Evolutionary conservation across 2,113 vertebrate genomes (phyloP).

Genomic region (Cranoglanis bouderius): DNA sequence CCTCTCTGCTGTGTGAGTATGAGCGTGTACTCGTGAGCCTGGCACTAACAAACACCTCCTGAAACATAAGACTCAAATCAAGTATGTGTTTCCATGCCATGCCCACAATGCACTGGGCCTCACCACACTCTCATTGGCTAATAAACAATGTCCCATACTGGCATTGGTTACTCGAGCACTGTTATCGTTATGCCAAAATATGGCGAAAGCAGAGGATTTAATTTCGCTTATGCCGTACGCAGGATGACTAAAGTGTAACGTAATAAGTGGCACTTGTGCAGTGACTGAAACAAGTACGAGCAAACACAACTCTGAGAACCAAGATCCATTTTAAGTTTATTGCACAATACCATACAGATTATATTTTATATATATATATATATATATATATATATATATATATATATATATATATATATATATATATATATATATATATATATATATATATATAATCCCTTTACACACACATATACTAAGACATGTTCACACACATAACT

Average conservation of each 20-base stretch:
- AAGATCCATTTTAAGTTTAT: not conserved
- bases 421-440: no score
- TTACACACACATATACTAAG: not conserved
- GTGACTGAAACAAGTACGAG: not conserved
- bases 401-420: no score
- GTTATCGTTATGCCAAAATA: conserved; percentile 1
- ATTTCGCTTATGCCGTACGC: conserved; percentile 41
- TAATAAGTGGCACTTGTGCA: conserved; percentile 6
- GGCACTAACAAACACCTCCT: conserved; percentile 10
- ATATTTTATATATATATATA: no score
- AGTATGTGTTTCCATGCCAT: not conserved
- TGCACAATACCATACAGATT: not conserved
- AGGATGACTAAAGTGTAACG: conserved; percentile 16
- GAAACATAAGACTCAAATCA: conserved; percentile 25
- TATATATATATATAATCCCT: no score
- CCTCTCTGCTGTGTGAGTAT: conserved; percentile 20
- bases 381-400: no score
- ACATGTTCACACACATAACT: not conserved
- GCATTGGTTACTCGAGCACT: conserved; percentile 33
- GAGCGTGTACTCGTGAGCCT: conserved; percentile 8
- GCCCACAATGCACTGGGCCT: conserved; percentile 13
- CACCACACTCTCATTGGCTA: conserved; percentile 19
- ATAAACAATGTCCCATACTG: conserved; percentile 23
- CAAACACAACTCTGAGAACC: not conserved
- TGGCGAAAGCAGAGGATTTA: conserved; percentile 28